Conservation (phyloP, 2,113 vertebrate species). For the Heloderma charlesbogerti region DNA sequence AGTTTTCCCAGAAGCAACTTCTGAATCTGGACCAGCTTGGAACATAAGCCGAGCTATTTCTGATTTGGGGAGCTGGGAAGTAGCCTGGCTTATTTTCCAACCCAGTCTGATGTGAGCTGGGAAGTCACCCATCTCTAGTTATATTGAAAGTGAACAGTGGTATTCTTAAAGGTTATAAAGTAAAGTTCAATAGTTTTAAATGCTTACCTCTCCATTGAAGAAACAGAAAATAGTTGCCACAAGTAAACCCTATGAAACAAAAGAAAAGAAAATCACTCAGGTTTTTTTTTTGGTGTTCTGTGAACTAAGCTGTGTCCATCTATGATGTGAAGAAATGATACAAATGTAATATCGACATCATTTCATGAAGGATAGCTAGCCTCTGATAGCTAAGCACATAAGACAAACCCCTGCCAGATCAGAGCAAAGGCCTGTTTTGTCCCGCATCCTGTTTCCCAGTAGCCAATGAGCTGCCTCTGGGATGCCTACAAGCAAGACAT, state of each 20-base stretch:
- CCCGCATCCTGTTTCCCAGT: not conserved
- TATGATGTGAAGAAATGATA: not conserved
- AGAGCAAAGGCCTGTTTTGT: not conserved
- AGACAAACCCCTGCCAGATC: not conserved
- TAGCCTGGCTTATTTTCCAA: not conserved
- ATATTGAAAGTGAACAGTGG: not conserved
- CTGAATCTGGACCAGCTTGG: not conserved
- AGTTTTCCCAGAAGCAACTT: not conserved
- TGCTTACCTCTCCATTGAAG: slow-evolving; percentile 95
- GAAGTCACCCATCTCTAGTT: not conserved
- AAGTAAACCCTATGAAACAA: slow-evolving; percentile 88
- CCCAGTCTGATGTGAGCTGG: not conserved
- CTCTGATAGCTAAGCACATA: not conserved
- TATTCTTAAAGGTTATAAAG: not conserved
- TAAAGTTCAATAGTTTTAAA: not conserved
- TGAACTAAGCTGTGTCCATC: not conserved
- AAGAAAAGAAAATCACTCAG: slow-evolving; percentile 36
- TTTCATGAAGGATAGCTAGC: not conserved
- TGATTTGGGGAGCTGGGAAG: too few species aligned
- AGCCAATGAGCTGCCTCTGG: not conserved
- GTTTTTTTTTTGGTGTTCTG: not conserved
- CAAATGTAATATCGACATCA: not conserved
- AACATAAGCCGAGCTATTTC: not conserved
- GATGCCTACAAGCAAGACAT: too few species aligned
- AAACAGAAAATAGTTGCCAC: slow-evolving; percentile 98